Evolutionary conservation across 2,888 invertebrate species (phyloP).

Genomic region (Sinotaia quadrata): DNA sequence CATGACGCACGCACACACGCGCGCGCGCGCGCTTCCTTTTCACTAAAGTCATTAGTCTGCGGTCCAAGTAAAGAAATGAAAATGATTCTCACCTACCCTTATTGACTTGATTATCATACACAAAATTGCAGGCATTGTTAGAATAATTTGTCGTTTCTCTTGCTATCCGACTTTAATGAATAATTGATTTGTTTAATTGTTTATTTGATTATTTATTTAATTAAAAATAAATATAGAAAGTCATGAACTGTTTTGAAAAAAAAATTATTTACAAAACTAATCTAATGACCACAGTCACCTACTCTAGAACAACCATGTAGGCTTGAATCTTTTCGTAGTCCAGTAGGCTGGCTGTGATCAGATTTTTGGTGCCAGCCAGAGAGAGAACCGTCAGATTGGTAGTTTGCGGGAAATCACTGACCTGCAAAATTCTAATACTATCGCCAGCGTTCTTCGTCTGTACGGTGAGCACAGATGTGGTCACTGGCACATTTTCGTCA

Average conservation of each 20-base stretch:
- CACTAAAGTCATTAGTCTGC: too few relatives aligned
- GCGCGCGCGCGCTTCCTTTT: too few relatives aligned
- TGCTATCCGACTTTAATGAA: too few relatives aligned
- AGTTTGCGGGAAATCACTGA: background rate
- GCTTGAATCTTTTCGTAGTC: background rate
- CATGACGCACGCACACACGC: too few relatives aligned
- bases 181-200: too few relatives aligned
- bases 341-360: background rate
- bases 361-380: background rate
- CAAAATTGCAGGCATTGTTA: too few relatives aligned
- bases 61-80: too few relatives aligned
- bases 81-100: too few relatives aligned
- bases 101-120: too few relatives aligned
- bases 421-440: background rate
- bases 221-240: background rate
- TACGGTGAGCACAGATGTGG: background rate
- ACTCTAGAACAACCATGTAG: slow-evolving; percentile 7
- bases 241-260: too few relatives aligned
- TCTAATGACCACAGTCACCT: background rate
- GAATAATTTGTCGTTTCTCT: too few relatives aligned
- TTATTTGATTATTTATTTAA: background rate
- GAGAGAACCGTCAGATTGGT: background rate
- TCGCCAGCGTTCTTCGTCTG: background rate
- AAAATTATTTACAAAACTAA: too few relatives aligned
- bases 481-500: background rate